Conservation (phyloP, 1,140 invertebrate genomes). For the Pogonus chalceus region DNA sequence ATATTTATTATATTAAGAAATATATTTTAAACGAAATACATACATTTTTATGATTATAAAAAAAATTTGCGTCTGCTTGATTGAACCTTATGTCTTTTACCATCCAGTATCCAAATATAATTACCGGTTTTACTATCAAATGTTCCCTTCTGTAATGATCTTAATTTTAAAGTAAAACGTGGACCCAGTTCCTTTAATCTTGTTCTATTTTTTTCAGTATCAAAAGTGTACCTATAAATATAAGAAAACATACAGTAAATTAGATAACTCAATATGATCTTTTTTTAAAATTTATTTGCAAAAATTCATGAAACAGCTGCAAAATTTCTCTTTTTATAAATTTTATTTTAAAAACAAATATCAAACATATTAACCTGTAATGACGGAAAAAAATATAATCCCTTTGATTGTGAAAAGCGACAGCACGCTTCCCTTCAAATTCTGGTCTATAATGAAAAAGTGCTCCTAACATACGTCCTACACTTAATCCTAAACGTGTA, state of each 20-base stretch:
- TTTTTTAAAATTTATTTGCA: no score
- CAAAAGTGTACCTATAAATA: slow-evolving; percentile 77
- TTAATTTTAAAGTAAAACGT: slow-evolving; percentile 85
- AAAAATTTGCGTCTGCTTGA: slow-evolving; percentile 83
- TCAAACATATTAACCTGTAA: slow-evolving; percentile 62
- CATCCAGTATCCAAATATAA: slow-evolving; percentile 94
- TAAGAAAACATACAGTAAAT: no score
- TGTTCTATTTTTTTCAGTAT: slow-evolving; percentile 66
- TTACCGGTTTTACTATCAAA: slow-evolving; percentile 95
- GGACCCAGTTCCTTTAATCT: slow-evolving; percentile 91
- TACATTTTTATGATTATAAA: slow-evolving; percentile 45
- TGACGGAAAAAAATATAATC: slow-evolving; percentile 99
- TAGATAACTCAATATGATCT: no score
- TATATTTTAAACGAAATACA: neutral
- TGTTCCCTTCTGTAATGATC: slow-evolving; percentile 89
- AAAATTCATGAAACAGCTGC: slow-evolving; percentile 5
- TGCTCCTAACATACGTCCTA: slow-evolving; percentile 89
- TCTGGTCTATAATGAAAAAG: slow-evolving; percentile 95
- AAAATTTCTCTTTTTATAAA: slow-evolving; percentile 1
- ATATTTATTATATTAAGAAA: neutral
- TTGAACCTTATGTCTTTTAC: slow-evolving; percentile 82
- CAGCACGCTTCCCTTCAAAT: slow-evolving; percentile 82
- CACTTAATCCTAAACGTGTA: slow-evolving; percentile 80
- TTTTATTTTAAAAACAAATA: slow-evolving; percentile 11
- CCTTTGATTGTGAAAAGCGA: slow-evolving; percentile 97